A percentile compares a stretch with the other conserved stretches of the same genome.
phyloP scores from a whole-genome alignment of 2,888 invertebrate species.

The Nymphalis polychloros region DNA sequence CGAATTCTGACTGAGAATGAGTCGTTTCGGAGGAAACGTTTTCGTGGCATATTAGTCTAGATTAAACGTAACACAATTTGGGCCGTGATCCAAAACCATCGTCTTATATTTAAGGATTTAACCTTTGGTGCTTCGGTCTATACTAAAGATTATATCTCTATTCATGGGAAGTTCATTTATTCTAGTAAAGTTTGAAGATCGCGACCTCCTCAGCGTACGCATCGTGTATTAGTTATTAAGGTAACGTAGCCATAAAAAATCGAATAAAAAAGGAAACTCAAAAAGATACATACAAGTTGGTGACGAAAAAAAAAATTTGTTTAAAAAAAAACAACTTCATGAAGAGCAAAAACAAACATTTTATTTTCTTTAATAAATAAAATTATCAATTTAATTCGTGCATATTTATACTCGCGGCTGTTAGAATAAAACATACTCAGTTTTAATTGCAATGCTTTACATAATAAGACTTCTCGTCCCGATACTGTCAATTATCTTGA shows the following conservation, averaged over 20 bases:
- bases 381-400: constrained; percentile 1
- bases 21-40: constrained; percentile 46
- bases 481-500: constrained; percentile 4
- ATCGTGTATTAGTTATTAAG: no score
- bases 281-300: no score
- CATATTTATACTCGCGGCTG: not conserved
- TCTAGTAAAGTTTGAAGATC: not conserved
- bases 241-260: no score
- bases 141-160: not conserved
- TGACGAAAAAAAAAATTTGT: no score
- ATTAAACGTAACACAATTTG: constrained; percentile 42
- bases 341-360: not conserved
- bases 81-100: constrained; percentile 40
- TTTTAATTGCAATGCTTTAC: not conserved
- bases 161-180: not conserved
- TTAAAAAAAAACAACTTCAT: not conserved
- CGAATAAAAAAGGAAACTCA: no score
- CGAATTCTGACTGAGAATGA: constrained; percentile 61
- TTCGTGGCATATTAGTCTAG: constrained; percentile 39
- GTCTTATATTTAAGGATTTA: constrained; percentile 26
- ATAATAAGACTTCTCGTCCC: not conserved
- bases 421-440: not conserved
- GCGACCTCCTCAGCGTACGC: no score
- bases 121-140: not conserved
- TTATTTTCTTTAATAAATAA: not conserved